phyloP scores from a whole-genome alignment of 23 tunicate genomes.

The Ascidia mentula region DNA sequence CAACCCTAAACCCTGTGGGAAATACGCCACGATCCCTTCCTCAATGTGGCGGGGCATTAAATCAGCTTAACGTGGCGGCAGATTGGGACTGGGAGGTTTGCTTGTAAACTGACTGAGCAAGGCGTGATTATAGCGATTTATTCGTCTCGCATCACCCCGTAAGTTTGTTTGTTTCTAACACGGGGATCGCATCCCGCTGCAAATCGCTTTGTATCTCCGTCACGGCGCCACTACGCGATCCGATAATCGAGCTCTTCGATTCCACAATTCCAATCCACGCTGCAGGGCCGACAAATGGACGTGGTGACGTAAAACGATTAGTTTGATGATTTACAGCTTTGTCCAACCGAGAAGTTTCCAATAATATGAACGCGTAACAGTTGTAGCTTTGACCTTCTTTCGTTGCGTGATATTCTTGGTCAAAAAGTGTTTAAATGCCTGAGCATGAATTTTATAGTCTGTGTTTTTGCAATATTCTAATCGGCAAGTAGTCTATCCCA shows the following conservation, averaged over 20 bases:
- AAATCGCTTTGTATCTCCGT: neutral
- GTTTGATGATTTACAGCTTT: neutral
- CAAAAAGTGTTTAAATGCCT: too few relatives aligned
- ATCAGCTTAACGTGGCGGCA: neutral
- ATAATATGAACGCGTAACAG: too few relatives aligned
- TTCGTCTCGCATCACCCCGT: neutral
- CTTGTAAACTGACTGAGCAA: neutral
- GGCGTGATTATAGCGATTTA: neutral
- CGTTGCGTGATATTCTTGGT: too few relatives aligned
- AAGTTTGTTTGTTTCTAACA: neutral
- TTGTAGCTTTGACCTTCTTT: too few relatives aligned
- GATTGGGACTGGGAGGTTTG: neutral
- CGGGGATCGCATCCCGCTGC: constrained; percentile 2
- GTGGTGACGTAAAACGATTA: neutral
- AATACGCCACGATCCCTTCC: neutral
- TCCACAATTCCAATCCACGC: neutral
- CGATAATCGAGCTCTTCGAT: neutral
- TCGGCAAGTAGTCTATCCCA: too few relatives aligned
- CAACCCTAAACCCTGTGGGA: neutral
- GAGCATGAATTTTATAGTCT: too few relatives aligned
- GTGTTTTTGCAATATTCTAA: too few relatives aligned
- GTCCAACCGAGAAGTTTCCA: neutral
- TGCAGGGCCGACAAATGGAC: neutral
- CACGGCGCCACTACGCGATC: constrained; percentile 2
- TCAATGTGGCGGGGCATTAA: neutral